A percentile compares a stretch with the other conserved stretches of the same genome.
These are phyloP conservation scores for Recurvirostra avosetta DNA, from an alignment of 2,113 vertebrate genomes.

Conservation along the genomic window DNA sequence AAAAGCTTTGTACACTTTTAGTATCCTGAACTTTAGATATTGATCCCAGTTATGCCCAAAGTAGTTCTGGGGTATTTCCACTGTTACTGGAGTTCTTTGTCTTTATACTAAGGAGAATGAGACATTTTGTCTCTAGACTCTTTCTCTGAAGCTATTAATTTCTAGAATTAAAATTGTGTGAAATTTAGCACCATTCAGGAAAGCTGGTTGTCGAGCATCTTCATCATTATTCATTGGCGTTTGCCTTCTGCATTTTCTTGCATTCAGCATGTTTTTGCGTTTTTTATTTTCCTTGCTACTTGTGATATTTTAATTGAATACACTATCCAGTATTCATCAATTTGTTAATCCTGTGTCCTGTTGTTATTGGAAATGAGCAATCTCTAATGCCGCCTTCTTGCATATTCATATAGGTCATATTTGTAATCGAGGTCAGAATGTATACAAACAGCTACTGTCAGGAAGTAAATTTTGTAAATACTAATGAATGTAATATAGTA, in stretches of 20 bases:
- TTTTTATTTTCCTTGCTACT: background rate
- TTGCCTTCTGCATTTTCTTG: background rate
- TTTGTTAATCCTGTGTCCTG: slow-evolving; percentile 9
- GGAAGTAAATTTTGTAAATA: slow-evolving; percentile 1
- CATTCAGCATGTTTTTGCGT: background rate
- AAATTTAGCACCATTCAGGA: background rate
- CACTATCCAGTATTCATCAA: background rate
- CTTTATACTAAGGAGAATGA: background rate
- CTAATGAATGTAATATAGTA: background rate
- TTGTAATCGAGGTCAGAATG: slow-evolving; percentile 24
- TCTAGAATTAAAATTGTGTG: background rate
- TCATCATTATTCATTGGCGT: background rate
- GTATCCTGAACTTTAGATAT: background rate
- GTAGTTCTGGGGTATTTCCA: background rate
- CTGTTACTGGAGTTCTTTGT: background rate
- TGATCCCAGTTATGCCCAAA: background rate
- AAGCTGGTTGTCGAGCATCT: background rate
- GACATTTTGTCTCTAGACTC: background rate
- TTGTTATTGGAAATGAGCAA: slow-evolving; percentile 32
- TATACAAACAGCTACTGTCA: background rate
- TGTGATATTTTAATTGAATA: slow-evolving; percentile 13
- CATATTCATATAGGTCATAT: slow-evolving; percentile 22
- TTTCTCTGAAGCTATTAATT: background rate
- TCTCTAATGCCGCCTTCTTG: background rate
- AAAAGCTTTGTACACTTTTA: background rate